Conservation (phyloP, 2,797 vertebrate species). For the Acrocephalus scirpaceus region DNA sequence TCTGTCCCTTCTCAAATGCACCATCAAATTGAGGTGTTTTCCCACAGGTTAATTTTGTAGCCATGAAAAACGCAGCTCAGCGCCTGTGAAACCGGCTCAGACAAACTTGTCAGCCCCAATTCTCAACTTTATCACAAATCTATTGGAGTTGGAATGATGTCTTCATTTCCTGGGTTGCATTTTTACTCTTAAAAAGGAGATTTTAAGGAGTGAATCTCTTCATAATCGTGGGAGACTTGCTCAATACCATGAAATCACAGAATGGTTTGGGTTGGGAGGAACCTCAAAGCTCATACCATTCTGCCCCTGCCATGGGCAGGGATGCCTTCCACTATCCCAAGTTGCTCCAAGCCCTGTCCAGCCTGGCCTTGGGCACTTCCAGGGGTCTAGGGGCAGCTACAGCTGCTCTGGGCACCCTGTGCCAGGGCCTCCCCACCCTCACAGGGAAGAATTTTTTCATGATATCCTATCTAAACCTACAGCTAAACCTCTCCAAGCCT, state of each 20-base stretch:
- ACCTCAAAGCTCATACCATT: fast-evolving
- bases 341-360: fast-evolving
- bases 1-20: background rate
- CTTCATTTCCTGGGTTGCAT: background rate
- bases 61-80: background rate
- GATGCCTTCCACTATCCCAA: background rate
- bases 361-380: background rate
- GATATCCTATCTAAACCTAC: background rate
- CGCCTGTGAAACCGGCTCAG: fast-evolving
- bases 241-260: fast-evolving
- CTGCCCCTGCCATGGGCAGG: background rate
- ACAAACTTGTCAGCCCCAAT: background rate
- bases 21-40: fast-evolving
- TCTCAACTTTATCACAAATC: background rate
- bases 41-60: fast-evolving
- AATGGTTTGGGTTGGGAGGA: background rate
- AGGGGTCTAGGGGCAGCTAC: background rate
- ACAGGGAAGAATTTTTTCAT: background rate
- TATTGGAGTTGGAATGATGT: background rate
- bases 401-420: background rate
- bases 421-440: fast-evolving
- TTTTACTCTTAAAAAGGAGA: background rate
- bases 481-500: background rate
- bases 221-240: background rate
- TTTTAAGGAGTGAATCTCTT: background rate